Conservation (phyloP, 2,797 vertebrate genomes). For the Leuciscus waleckii region DNA sequence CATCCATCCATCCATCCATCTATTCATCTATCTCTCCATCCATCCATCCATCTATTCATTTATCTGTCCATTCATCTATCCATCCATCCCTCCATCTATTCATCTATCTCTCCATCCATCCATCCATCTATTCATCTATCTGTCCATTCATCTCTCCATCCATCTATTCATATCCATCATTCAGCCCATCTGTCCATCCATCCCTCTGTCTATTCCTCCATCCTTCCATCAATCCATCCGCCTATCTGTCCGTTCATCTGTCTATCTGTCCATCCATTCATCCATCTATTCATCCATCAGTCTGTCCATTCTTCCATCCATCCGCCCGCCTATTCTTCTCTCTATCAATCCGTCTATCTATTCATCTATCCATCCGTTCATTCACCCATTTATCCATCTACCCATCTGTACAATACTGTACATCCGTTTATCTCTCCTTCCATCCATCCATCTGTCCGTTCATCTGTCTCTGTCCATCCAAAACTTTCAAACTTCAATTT, state of each 20-base stretch:
- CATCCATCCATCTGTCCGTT: neutral
- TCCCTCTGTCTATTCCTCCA: neutral
- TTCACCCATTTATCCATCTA: too few relatives aligned
- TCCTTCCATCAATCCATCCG: too few relatives aligned
- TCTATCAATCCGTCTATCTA: too few relatives aligned
- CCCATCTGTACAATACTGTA: too few relatives aligned
- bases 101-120: neutral
- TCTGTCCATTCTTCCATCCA: accelerated
- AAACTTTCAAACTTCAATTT: neutral
- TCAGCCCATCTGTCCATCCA: accelerated
- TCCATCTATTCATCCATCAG: accelerated
- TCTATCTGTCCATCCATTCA: too few relatives aligned
- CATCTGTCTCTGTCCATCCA: too few relatives aligned
- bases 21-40: accelerated
- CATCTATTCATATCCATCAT: too few relatives aligned
- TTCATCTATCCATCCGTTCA: neutral
- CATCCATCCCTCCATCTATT: accelerated
- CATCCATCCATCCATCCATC: neutral
- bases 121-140: accelerated
- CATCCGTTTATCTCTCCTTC: too few relatives aligned
- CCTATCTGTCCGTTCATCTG: too few relatives aligned
- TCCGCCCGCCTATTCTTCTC: accelerated
- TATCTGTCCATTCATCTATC: accelerated
- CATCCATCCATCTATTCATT: accelerated
- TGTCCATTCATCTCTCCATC: neutral